Evolutionary conservation across 2,797 vertebrate species (phyloP).

Genomic region (Semaprochilodus insignis): DNA sequence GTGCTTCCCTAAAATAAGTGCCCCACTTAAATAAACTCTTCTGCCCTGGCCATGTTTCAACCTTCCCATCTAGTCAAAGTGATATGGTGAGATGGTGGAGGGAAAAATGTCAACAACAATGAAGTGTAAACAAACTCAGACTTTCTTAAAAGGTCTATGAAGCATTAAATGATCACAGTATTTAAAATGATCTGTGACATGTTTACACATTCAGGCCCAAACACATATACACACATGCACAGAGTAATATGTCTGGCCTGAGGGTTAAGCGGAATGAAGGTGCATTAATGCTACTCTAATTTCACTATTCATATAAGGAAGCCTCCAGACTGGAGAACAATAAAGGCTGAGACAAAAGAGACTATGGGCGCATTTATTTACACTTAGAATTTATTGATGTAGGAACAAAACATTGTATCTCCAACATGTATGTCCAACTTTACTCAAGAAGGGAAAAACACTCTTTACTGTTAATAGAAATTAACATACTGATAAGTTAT

Average conservation of each 20-base stretch:
- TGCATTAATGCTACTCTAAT: background rate
- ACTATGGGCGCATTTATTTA: no score
- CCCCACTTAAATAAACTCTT: slow-evolving; percentile 10
- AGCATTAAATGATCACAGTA: background rate
- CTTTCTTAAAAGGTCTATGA: background rate
- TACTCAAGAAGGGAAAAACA: no score
- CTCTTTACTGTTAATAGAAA: no score
- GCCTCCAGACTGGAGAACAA: no score
- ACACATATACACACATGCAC: background rate
- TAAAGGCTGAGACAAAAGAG: no score
- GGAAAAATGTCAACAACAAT: background rate
- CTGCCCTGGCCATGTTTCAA: slow-evolving; percentile 4
- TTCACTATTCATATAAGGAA: background rate
- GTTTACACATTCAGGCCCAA: background rate
- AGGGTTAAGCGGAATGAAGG: background rate
- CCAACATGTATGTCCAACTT: no score
- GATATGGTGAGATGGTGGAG: background rate
- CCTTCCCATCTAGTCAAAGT: background rate
- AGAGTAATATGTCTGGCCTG: slow-evolving; percentile 11
- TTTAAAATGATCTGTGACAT: background rate
- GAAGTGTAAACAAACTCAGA: background rate
- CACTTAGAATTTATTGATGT: no score
- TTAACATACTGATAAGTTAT: no score
- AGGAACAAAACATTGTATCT: no score
- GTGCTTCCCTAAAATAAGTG: slow-evolving; percentile 16